Conservation (phyloP, 1,140 invertebrate species). For the Zaprionus capensis region DNA sequence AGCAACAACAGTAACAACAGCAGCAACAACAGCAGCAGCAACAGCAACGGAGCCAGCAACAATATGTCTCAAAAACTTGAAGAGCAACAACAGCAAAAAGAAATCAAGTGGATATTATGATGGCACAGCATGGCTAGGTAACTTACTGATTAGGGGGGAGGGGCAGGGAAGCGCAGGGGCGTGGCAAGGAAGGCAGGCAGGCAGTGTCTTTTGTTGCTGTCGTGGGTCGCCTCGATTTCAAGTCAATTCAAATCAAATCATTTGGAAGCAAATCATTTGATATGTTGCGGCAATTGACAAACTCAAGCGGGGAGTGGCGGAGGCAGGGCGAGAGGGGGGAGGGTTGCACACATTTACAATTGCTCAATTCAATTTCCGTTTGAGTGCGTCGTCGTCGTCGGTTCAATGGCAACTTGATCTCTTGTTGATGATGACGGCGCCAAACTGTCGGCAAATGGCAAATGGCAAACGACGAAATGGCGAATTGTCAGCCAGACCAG, state of each 20-base stretch:
- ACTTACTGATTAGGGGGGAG: background rate
- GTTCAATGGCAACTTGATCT: constrained; percentile 79
- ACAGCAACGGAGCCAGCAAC: constrained; percentile 29
- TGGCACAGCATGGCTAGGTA: constrained; percentile 31
- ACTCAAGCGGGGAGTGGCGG: constrained; percentile 14
- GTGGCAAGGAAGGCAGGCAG: background rate
- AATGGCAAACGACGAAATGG: constrained; percentile 33
- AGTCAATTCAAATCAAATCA: constrained; percentile 83
- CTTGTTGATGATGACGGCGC: constrained; percentile 72
- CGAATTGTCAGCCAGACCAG: constrained; percentile 7
- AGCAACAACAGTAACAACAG: constrained; percentile 12
- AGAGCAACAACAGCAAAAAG: constrained; percentile 35
- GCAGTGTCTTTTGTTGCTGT: constrained; percentile 15
- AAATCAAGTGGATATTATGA: constrained; percentile 72
- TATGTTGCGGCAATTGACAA: constrained; percentile 73
- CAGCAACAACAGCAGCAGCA: constrained; percentile 20
- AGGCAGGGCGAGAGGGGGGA: background rate
- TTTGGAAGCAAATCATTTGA: constrained; percentile 83
- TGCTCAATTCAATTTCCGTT: constrained; percentile 84
- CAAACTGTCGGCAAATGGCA: constrained; percentile 72
- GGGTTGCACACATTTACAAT: constrained; percentile 60
- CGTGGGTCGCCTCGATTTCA: constrained; percentile 58
- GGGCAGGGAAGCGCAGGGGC: background rate
- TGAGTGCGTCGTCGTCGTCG: constrained; percentile 61
- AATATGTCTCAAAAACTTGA: constrained; percentile 59